Evolutionary conservation across 1,140 invertebrate species (phyloP), one percentile per base, ranked within the genome.

Genomic region (Hycleus cichorii): DNA sequence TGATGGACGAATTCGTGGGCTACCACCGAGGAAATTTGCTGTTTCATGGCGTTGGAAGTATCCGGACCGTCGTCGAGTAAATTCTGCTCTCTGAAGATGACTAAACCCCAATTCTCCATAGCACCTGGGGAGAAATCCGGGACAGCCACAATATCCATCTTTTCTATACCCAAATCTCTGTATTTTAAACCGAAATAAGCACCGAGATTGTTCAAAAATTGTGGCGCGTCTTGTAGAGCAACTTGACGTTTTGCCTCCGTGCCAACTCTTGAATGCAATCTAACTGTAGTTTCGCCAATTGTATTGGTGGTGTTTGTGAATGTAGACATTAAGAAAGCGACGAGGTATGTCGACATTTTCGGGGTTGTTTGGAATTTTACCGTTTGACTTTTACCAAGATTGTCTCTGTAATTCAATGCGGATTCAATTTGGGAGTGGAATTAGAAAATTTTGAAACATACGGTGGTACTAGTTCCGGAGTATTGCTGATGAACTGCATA

Each of bases 81-180:
- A 38, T 76, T 75, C 3, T 75, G 76, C 64, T 86, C 83, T 51
- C 84, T 81, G 55, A 82, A 90, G 2, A 79, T 82, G 2, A 84
- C 76, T 0, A 86, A 67, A 6, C 84, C 84, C 83, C 88, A 93
- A 73, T 92, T 90, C 70, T 92, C 90, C 88, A 93, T 91, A 25
- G 90, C 92, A 32, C 87, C 89, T 0, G 89, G 83, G 1, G 79
- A 77, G 73, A 93, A 94, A 72, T 89, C 80, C 2, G 86, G 85
- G 40, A 88, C 78, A n/a, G 83, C 80, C 27, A 88, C 77, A 66
- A 86, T 78, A 65, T 87, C 81, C 62, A 78, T 64, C 64, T 81
- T 44, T 4, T 0, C 3, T 87, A 89, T 1, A 90, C 82, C 2
- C 90, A 40, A 72, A 51, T 47, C 69, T 65, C 73, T 44, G 72